These are phyloP conservation scores for Rhodeus uyekii DNA, from an alignment of 2,797 vertebrate species.

Conservation along the genomic window DNA sequence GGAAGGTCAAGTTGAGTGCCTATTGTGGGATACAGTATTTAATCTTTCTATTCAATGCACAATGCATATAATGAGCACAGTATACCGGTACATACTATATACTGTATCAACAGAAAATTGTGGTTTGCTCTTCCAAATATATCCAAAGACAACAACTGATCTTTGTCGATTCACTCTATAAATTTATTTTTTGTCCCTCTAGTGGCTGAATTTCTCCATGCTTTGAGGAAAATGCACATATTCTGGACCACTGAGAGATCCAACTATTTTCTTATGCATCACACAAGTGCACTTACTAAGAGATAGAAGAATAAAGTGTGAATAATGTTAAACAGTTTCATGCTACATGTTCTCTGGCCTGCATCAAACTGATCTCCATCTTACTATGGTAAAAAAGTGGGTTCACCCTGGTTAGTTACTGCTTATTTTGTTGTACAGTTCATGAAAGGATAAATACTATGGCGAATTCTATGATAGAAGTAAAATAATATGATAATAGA, in stretches of 20 bases:
- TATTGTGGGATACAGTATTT: background rate
- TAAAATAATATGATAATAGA: background rate
- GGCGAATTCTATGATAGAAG: background rate
- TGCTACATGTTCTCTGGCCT: background rate
- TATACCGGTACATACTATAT: background rate
- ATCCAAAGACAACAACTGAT: too few species aligned
- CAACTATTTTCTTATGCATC: background rate
- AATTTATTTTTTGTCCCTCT: slow-evolving; percentile 30
- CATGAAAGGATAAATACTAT: background rate
- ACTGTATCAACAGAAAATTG: background rate
- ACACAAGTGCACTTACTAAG: background rate
- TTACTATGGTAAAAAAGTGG: background rate
- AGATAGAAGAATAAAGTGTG: background rate
- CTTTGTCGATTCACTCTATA: background rate
- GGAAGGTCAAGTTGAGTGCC: background rate
- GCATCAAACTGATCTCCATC: background rate
- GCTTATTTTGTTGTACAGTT: background rate
- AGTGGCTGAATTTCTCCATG: slow-evolving; percentile 61
- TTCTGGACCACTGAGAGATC: background rate
- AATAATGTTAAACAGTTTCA: background rate
- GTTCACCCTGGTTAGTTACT: background rate
- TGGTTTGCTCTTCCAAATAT: background rate
- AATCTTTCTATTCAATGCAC: background rate
- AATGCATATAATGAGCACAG: background rate
- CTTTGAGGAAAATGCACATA: slow-evolving; percentile 10